These are phyloP conservation scores for Agrotis segetum DNA, from an alignment of 2,888 invertebrate genomes.

Conservation along the genomic window DNA sequence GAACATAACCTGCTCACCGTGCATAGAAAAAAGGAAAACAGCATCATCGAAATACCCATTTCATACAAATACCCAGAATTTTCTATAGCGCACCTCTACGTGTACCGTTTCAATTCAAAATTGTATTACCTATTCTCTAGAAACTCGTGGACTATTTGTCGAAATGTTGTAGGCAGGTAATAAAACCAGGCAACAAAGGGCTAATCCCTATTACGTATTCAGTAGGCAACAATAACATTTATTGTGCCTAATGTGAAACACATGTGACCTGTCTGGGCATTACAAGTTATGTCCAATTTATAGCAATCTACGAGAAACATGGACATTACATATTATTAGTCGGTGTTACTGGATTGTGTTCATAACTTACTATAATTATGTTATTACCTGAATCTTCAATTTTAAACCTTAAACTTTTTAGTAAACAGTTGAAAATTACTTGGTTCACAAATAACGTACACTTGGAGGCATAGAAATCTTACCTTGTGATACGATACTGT, in stretches of 20 bases:
- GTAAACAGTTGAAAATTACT: conserved; percentile 6
- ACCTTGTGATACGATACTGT: conserved; percentile 48
- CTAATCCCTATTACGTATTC: conserved; percentile 52
- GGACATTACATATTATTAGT: conserved; percentile 54
- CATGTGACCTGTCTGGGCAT: conserved; percentile 47
- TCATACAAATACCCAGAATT: neutral
- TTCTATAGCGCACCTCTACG: neutral
- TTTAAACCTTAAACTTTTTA: neutral
- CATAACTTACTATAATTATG: conserved; percentile 27
- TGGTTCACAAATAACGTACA: conserved; percentile 14
- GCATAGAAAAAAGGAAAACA: too few species aligned
- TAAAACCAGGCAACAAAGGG: conserved; percentile 45
- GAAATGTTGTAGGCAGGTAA: conserved; percentile 46
- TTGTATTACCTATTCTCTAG: conserved; percentile 26
- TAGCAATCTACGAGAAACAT: conserved; percentile 48
- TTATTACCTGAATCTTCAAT: conserved; percentile 4
- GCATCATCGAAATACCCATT: neutral
- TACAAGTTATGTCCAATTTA: conserved; percentile 58
- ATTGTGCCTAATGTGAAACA: conserved; percentile 56
- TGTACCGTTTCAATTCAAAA: conserved; percentile 29
- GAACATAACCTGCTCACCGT: too few species aligned
- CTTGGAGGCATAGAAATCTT: conserved; percentile 29
- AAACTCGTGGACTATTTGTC: conserved; percentile 29
- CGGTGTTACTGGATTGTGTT: conserved; percentile 40
- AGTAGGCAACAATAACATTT: conserved; percentile 55